Percentiles rank a stretch among this genome's conserved stretches.
Evolutionary conservation across 1,140 invertebrate species (phyloP).

Genomic region (Theocolax elegans): DNA sequence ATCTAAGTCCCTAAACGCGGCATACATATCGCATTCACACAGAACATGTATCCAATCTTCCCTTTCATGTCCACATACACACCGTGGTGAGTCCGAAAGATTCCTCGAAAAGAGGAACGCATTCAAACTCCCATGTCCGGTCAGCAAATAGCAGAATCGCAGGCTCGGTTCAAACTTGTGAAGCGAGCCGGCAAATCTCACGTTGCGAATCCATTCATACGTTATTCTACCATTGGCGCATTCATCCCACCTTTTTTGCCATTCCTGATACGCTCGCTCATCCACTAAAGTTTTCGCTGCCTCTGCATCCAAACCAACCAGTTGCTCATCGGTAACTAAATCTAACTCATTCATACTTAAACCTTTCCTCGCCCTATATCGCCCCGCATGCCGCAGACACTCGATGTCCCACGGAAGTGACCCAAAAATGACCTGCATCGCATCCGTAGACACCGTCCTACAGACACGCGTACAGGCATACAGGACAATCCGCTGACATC

Average conservation of each 20-base stretch:
- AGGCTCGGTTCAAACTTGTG: slow-evolving; percentile 2
- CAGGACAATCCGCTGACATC: slow-evolving; percentile 43
- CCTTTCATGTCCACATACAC: background rate
- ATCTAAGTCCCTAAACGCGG: no score
- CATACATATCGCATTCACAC: no score
- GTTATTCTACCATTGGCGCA: background rate
- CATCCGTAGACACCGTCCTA: slow-evolving; percentile 48
- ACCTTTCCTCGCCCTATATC: slow-evolving; percentile 29
- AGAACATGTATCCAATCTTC: background rate
- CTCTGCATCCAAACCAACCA: background rate
- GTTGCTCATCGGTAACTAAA: background rate
- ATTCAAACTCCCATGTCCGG: slow-evolving; percentile 18
- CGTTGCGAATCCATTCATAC: slow-evolving; percentile 5
- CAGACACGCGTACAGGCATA: slow-evolving; percentile 48
- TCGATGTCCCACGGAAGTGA: slow-evolving; percentile 38
- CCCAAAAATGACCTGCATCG: no score
- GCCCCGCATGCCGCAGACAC: background rate
- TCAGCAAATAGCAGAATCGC: background rate
- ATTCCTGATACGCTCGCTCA: background rate
- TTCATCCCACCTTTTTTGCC: slow-evolving; percentile 6
- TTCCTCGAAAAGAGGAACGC: background rate
- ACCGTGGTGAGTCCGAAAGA: background rate
- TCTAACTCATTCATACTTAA: background rate
- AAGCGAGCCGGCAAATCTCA: background rate
- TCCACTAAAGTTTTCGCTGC: background rate